Evolutionary conservation across 2,797 vertebrate genomes (phyloP).

Genomic region (Coregonus sp.): DNA sequence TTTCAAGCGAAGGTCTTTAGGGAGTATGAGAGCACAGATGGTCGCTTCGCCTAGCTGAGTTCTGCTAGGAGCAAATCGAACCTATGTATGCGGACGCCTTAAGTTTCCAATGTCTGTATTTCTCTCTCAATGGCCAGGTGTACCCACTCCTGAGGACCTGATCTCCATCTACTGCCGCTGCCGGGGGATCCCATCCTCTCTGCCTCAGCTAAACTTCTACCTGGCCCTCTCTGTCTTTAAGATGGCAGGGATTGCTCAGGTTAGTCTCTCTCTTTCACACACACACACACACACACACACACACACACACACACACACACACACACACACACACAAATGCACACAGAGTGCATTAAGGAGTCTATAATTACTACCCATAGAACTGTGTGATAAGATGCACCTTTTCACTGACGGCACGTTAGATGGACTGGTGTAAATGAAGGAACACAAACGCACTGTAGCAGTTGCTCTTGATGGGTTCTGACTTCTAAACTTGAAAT

Average conservation of each 20-base stretch:
- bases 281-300: background rate
- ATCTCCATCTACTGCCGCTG: conserved; percentile 81
- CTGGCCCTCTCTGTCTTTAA: conserved; percentile 89
- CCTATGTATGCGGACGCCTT: no score
- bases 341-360: no score
- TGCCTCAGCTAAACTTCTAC: conserved; percentile 85
- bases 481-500: no score
- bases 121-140: conserved; percentile 66
- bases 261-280: conserved; percentile 46
- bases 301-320: background rate
- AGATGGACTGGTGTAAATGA: background rate
- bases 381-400: background rate
- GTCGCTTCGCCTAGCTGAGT: no score
- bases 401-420: background rate
- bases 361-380: no score
- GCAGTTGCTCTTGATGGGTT: no score
- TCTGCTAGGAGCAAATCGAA: no score
- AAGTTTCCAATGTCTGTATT: background rate
- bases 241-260: conserved; percentile 88
- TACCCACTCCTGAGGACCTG: conserved; percentile 80
- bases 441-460: no score
- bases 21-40: no score
- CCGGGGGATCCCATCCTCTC: conserved; percentile 63
- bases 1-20: no score
- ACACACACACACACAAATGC: background rate